phyloP scores from a whole-genome alignment of 2,113 vertebrate species.

The Talpa occidentalis region DNA sequence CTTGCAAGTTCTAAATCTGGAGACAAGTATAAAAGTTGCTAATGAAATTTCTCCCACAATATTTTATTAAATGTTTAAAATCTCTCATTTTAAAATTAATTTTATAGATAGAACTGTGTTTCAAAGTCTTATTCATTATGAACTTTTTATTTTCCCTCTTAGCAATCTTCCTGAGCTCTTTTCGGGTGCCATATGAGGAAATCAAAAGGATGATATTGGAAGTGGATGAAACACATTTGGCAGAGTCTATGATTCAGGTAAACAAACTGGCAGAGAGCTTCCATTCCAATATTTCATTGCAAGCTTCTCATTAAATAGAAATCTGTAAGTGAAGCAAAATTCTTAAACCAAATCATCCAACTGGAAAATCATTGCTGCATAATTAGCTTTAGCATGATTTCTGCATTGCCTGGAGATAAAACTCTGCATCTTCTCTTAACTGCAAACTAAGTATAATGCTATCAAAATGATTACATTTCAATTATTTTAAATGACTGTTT shows the following conservation, averaged over 20 bases:
- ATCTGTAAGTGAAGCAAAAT: conserved; percentile 68
- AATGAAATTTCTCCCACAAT: background rate
- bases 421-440: conserved; percentile 51
- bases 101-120: conserved; percentile 23
- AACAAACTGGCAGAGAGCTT: conserved; percentile 64
- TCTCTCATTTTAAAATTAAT: conserved; percentile 1
- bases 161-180: conserved; percentile 98
- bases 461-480: conserved; percentile 68
- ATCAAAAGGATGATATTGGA: conserved; percentile 95
- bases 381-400: conserved; percentile 64
- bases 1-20: background rate
- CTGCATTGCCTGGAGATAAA: conserved; percentile 55
- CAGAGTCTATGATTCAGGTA: conserved; percentile 98
- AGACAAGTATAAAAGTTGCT: background rate
- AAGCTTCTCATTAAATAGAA: conserved; percentile 75
- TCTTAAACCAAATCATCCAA: conserved; percentile 69
- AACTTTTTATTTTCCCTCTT: background rate
- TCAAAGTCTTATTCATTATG: conserved; percentile 46
- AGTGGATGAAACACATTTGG: conserved; percentile 95
- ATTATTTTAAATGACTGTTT: conserved; percentile 63
- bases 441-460: conserved; percentile 46
- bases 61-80: conserved; percentile 10
- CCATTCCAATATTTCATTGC: conserved; percentile 71
- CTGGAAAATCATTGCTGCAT: conserved; percentile 74
- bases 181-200: conserved; percentile 96